Base-by-base conservation (phyloP, 92 coral and sea anemone species). In the Porites lobata region DNA sequence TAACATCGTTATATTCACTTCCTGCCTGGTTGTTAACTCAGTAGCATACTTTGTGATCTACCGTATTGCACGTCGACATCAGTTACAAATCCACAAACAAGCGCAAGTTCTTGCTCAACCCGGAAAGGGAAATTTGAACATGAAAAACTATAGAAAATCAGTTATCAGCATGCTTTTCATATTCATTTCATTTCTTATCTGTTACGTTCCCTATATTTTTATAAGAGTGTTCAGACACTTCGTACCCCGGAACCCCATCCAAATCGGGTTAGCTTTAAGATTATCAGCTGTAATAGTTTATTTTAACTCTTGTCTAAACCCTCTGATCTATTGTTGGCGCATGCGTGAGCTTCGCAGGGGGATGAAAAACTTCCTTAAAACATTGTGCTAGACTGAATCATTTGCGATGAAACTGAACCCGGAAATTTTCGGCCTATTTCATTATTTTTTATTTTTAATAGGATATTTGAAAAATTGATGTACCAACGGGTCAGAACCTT, bases 291-390 rank as follows among this genome's bases (percentile, higher is more conserved):
- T 56, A 21, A 7, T 76, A 24, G 80, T 76, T 76, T 76, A 76
- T 19, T 54, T 76, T 65, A 76, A 76, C 19, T 76, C 80, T 3
- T 76, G 65, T 12, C 50, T 76, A 1, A 76, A 76, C 9, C 79
- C 80, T 21, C 17, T 76, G 21, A 50, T 76, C 15, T 76, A 53
- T 50, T 76, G 80, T 29, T 76, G 80, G 80, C 80, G 80, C 66
- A 76, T 76, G 80, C 80, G 80, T 57, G 64, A 76, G 20, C 24
- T 76, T 11, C 80, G 80, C 0, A 24, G 0, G 22, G 80, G 65
- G 8, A 76, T 76, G 50, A 57, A 57, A 50, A 21, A 14, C 22
- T 76, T 76, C 26, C 20, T 38, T 9, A 75, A 22, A 13, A 75
- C 61, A 7, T 11, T 62, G 17, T 62, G 66, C n/a, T 62, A n/a